Percentiles rank a stretch among this genome's conserved stretches.
Evolutionary conservation across 2,888 invertebrate species (phyloP).

Genomic region (Toxonevra muliebris): DNA sequence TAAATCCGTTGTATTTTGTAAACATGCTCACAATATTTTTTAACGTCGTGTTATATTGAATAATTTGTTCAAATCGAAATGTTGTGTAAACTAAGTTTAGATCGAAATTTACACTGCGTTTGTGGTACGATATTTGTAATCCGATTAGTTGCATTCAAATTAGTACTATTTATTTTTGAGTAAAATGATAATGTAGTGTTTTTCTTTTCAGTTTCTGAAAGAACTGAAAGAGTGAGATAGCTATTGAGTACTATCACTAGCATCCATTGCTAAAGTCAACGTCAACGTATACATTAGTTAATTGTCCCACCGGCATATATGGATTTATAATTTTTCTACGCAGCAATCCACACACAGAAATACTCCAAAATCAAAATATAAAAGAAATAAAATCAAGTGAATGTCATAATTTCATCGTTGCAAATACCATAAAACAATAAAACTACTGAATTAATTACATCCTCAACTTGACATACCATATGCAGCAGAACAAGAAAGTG

Average conservation of each 20-base stretch:
- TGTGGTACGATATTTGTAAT: no score
- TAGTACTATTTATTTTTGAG: no score
- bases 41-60: no score
- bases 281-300: background rate
- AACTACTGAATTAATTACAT: background rate
- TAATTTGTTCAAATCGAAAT: no score
- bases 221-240: background rate
- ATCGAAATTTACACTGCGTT: no score
- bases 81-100: no score
- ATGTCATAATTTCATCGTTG: background rate
- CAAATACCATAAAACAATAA: slow-evolving; percentile 1
- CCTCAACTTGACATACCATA: background rate
- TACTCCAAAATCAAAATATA: background rate
- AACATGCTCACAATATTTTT: no score
- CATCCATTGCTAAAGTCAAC: background rate
- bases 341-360: background rate
- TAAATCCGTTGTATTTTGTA: no score
- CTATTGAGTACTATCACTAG: background rate
- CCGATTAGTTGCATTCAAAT: no score
- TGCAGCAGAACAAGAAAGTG: background rate
- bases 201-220: no score
- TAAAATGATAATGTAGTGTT: no score
- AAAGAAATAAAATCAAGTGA: background rate
- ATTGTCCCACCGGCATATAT: slow-evolving; percentile 27
- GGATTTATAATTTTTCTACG: background rate